Percentiles rank a stretch among this genome's conserved stretches.
Conservation (phyloP, 2,113 vertebrate species). For the Rhinoptilus africanus region DNA sequence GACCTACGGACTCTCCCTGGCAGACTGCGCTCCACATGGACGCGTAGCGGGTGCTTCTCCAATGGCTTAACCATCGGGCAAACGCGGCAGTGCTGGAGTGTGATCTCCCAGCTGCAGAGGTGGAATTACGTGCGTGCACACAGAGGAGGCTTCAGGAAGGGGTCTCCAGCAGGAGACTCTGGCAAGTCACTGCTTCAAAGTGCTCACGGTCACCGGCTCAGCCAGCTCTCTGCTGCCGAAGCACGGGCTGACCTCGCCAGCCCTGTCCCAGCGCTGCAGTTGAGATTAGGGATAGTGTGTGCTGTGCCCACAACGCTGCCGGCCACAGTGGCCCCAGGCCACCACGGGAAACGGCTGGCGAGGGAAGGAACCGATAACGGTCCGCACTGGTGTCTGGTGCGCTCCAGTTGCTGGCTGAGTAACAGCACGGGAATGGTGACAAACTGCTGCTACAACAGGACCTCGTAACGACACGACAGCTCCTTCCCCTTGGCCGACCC, state of each 20-base stretch:
- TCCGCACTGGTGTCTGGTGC: background rate
- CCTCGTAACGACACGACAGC: accelerated
- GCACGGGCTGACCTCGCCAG: accelerated
- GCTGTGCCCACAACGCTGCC: background rate
- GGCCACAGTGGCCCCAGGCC: background rate
- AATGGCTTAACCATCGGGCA: background rate
- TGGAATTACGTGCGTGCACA: background rate
- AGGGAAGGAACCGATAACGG: background rate
- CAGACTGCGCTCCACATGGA: background rate
- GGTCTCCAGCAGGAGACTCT: background rate
- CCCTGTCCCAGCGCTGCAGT: accelerated
- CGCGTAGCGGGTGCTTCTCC: background rate
- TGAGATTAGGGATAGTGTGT: background rate
- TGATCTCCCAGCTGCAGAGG: background rate
- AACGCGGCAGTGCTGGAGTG: background rate
- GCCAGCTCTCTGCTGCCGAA: background rate
- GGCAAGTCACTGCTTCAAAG: background rate
- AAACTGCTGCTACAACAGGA: background rate
- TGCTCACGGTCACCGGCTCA: background rate
- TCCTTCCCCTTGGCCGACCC: background rate
- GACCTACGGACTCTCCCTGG: background rate
- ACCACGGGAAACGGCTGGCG: background rate
- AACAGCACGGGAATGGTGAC: background rate
- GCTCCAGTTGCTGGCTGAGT: background rate
- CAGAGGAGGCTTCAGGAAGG: background rate